These are phyloP conservation scores for Ammodytes marinus DNA, from an alignment of 2,113 vertebrate genomes.

Conservation along the genomic window DNA sequence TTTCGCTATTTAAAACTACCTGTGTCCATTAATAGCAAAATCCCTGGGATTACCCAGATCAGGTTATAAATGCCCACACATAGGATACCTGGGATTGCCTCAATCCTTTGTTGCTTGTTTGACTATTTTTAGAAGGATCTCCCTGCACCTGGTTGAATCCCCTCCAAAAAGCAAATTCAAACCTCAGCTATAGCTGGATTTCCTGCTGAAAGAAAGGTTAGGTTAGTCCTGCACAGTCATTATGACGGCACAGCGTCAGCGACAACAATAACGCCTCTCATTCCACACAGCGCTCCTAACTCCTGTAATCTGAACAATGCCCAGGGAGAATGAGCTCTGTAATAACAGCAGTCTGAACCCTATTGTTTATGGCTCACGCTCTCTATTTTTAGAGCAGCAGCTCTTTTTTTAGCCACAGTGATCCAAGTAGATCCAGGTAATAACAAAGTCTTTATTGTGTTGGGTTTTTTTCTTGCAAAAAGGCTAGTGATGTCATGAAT, in stretches of 20 bases:
- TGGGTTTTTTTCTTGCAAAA: constrained; percentile 33
- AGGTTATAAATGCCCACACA: constrained; percentile 17
- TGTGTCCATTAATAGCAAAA: constrained; percentile 35
- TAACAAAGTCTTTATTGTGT: constrained; percentile 69
- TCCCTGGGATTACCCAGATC: constrained; percentile 30
- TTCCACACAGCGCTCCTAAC: constrained; percentile 41
- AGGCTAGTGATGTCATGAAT: constrained; percentile 61
- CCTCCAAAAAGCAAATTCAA: constrained; percentile 50
- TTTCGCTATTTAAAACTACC: constrained; percentile 42
- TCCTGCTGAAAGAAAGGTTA: constrained; percentile 63
- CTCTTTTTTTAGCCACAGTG: constrained; percentile 70
- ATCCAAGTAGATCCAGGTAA: constrained; percentile 65
- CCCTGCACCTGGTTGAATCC: constrained; percentile 24
- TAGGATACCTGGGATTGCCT: background rate
- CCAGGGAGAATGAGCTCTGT: constrained; percentile 46
- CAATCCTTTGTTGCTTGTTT: constrained; percentile 20
- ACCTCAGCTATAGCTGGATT: constrained; percentile 54
- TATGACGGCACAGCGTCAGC: constrained; percentile 76
- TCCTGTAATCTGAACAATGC: constrained; percentile 67
- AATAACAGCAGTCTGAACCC: constrained; percentile 61
- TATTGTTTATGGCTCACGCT: constrained; percentile 69
- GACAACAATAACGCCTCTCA: constrained; percentile 61
- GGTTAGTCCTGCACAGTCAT: constrained; percentile 72
- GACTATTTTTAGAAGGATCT: constrained; percentile 58
- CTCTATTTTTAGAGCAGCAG: constrained; percentile 72